Evolutionary conservation across 2,888 invertebrate genomes (phyloP), one percentile per base, ranked within the genome.

Genomic region (Baronia brevicornis): DNA sequence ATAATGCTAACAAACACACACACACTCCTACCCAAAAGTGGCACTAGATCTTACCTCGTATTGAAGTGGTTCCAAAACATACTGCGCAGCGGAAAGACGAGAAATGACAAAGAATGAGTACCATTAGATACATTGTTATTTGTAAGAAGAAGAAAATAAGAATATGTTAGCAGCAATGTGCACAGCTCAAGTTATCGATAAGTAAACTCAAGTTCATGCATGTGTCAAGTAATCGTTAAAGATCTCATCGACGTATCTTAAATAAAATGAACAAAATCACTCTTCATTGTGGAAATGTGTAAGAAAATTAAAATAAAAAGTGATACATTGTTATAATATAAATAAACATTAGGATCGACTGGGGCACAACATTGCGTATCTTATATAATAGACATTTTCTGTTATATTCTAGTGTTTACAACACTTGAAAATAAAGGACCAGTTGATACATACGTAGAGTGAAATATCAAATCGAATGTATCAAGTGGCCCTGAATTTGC

Each of bases 1-100:
- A 41, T 33, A 41, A 35, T 47, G 46, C 38, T 39, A 44, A 22
- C 41, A 44, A 46, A 33, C 39, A 38, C 43, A 54, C 53, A 59
- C 54, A 64, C 60, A 72, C 58, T 60, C 53, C 63, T 60, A 61
- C 66, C 67, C 65, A 67, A 53, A 43, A 61, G 59, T 45, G 51
- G 51, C 60, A 49, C 62, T 57, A 70, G 61, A 44, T 89, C 95
- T 96, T 96, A 96, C 96, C 96, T 96, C 90, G 95, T 93, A 86
- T 96, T 96, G 94, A 96, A 96, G 93, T 96, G 94, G 90, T 95
- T 96, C 96, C 96, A 96, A 92, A 96, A 96, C 89, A 95, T 93
- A 94, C 96, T 96, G 93, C 88, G 91, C 91, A 91, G 91, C 91
- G 89, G 87, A 86, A 86, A 87, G 90, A 87, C 89, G 88, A 87